These are phyloP conservation scores for Globodera rostochiensis DNA, from an alignment of 1,140 invertebrate species.

Conservation along the genomic window DNA sequence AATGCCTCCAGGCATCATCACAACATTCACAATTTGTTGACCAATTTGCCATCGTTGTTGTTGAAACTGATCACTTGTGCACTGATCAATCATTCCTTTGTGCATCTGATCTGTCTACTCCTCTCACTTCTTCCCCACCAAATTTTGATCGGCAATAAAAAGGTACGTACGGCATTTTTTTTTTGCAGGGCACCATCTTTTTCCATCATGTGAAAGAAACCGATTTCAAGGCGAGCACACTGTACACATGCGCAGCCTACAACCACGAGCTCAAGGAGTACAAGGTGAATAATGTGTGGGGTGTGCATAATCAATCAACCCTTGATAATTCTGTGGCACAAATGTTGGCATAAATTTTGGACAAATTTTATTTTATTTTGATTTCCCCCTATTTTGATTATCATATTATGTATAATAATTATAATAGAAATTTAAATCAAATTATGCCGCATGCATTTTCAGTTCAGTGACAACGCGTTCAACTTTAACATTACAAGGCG, in stretches of 20 bases:
- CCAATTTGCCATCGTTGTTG: conserved; percentile 1
- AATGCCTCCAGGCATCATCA: not conserved
- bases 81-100: conserved; percentile 19
- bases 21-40: not conserved
- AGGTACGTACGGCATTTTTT: conserved; percentile 32
- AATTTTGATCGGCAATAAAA: conserved; percentile 43
- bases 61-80: conserved; percentile 1
- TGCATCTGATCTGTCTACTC: not conserved
- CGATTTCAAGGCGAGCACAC: conserved; percentile 64
- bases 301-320: not conserved
- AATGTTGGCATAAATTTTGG: not conserved
- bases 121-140: conserved; percentile 22
- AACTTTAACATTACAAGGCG: conserved; percentile 22
- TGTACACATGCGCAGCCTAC: conserved; percentile 64
- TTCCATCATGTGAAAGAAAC: conserved; percentile 63
- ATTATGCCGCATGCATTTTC: not conserved
- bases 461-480: conserved; percentile 32
- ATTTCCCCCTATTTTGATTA: not conserved
- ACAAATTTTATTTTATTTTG: not conserved
- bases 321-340: too few species aligned
- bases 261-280: conserved; percentile 64
- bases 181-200: conserved; percentile 64
- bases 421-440: too few species aligned
- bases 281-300: conserved; percentile 53
- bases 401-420: too few species aligned